Evolutionary conservation across 2,797 vertebrate genomes (phyloP).

Genomic region (Alcedo atthis): DNA sequence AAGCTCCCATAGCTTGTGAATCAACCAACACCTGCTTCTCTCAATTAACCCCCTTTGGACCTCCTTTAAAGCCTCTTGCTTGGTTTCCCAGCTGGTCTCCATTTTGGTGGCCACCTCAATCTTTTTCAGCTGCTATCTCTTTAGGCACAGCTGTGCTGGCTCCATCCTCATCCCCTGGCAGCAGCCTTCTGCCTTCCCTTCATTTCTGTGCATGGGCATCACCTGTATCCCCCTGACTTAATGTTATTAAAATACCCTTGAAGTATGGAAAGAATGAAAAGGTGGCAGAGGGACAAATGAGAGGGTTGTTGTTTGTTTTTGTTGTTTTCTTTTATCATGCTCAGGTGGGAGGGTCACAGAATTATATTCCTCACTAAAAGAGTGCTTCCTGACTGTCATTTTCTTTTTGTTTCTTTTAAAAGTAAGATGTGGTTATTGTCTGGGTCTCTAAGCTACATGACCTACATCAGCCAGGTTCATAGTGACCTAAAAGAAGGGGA

Average conservation of each 20-base stretch:
- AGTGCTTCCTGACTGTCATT: not conserved
- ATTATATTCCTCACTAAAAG: not conserved
- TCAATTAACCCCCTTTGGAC: not conserved
- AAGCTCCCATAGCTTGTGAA: accelerated
- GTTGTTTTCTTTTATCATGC: not conserved
- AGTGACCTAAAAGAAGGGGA: not conserved
- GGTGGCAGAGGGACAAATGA: not conserved
- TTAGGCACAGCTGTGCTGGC: not conserved
- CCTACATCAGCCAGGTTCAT: not conserved
- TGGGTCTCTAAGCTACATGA: not conserved
- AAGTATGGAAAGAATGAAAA: not conserved
- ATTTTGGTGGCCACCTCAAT: not conserved
- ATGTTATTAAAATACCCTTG: not conserved
- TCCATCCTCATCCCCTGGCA: not conserved
- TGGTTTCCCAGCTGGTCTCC: not conserved
- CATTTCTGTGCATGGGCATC: not conserved
- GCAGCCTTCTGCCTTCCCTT: not conserved
- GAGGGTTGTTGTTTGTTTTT: not conserved
- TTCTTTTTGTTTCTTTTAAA: not conserved
- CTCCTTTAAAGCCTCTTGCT: not conserved
- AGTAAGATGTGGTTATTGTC: not conserved
- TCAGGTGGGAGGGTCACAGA: not conserved
- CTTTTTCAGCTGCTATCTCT: not conserved
- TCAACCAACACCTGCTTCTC: not conserved
- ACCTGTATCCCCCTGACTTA: not conserved